Evolutionary conservation across 1,140 invertebrate genomes (phyloP).

Genomic region (Antheraea pernyi): DNA sequence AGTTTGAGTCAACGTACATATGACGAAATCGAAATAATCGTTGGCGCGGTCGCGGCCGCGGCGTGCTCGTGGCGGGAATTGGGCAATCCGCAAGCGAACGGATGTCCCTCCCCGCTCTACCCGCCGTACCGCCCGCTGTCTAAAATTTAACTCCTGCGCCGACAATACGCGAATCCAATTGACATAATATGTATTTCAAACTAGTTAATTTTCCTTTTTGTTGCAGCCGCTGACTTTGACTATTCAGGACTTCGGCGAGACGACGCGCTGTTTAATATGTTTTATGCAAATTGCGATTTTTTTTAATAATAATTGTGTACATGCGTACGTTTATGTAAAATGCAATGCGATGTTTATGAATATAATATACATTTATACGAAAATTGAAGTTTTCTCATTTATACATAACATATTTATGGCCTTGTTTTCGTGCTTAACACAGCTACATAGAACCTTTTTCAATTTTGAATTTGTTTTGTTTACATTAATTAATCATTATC

Average conservation of each 20-base stretch:
- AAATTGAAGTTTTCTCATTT: not conserved
- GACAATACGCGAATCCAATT: slow-evolving; percentile 42
- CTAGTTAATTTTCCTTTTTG: slow-evolving; percentile 46
- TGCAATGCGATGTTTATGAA: not conserved
- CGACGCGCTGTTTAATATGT: not conserved
- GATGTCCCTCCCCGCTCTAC: slow-evolving; percentile 37
- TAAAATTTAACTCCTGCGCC: slow-evolving; percentile 56
- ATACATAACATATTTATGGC: too few species aligned
- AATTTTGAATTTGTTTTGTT: not conserved
- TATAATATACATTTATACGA: not conserved
- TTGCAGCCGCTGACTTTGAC: slow-evolving; percentile 29
- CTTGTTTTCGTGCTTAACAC: too few species aligned
- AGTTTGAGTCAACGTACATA: slow-evolving; percentile 54
- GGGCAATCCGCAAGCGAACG: slow-evolving; percentile 67
- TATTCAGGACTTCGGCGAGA: not conserved
- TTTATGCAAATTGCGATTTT: not conserved
- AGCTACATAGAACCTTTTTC: not conserved
- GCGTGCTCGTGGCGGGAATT: slow-evolving; percentile 51
- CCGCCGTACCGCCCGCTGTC: slow-evolving; percentile 31
- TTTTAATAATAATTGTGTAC: not conserved
- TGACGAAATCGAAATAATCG: slow-evolving; percentile 56
- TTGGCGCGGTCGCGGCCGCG: slow-evolving; percentile 29
- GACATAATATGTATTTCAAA: slow-evolving; percentile 46
- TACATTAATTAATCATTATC: too few species aligned
- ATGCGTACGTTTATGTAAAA: not conserved